These are phyloP conservation scores for Falcaria lacertinaria DNA, from an alignment of 2,888 invertebrate species.

Conservation along the genomic window DNA sequence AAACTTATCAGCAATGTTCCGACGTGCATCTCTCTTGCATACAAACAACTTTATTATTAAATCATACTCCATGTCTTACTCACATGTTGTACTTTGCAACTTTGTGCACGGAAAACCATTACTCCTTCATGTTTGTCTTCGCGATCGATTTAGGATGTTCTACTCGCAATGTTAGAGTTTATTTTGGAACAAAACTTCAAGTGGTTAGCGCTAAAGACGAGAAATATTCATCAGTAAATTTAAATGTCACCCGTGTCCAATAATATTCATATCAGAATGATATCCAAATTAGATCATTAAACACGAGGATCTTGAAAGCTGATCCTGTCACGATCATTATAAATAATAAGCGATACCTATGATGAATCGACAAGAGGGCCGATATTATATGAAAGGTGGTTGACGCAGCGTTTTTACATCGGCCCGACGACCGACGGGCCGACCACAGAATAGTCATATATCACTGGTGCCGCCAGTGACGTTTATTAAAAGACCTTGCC, in stretches of 20 bases:
- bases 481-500: conserved; percentile 58
- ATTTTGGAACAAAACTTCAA: too few relatives aligned
- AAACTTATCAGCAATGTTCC: too few relatives aligned
- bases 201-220: too few relatives aligned
- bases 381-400: conserved; percentile 47
- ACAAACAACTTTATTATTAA: too few relatives aligned
- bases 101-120: too few relatives aligned
- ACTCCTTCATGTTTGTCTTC: too few relatives aligned
- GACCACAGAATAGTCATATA: conserved; percentile 47
- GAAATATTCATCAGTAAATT: too few relatives aligned
- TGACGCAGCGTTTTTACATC: conserved; percentile 55
- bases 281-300: conserved; percentile 1
- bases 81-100: too few relatives aligned
- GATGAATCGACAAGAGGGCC: conserved; percentile 46
- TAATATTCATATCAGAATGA: background rate
- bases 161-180: too few relatives aligned
- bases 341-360: conserved; percentile 31
- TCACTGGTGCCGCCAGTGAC: conserved; percentile 51
- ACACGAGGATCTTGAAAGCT: background rate
- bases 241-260: background rate
- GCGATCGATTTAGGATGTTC: too few relatives aligned
- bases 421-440: conserved; percentile 25
- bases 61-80: too few relatives aligned
- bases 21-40: too few relatives aligned
- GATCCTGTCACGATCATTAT: conserved; percentile 24